A percentile compares a stretch with the other conserved stretches of the same genome.
Evolutionary conservation across 2,797 vertebrate genomes (phyloP).

Genomic region (Notoglanidium macrostoma): DNA sequence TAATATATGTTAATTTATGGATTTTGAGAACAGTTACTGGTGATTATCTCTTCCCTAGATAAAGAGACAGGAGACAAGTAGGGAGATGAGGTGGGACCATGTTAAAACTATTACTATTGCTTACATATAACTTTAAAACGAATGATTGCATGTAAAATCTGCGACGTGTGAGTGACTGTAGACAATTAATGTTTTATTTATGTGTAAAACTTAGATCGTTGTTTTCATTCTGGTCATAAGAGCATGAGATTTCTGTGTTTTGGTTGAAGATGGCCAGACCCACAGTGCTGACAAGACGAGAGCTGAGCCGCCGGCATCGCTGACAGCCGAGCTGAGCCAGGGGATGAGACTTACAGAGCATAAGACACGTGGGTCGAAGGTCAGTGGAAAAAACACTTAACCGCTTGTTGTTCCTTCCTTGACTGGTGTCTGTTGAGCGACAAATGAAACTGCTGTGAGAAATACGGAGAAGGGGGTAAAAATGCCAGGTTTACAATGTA

Average conservation of each 20-base stretch:
- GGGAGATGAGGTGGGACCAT: not conserved
- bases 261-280: slow-evolving; percentile 25
- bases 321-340: slow-evolving; percentile 63
- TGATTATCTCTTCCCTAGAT: not conserved
- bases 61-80: not conserved
- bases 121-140: not conserved
- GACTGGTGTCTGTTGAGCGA: slow-evolving; percentile 65
- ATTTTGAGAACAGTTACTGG: not conserved
- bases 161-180: not conserved
- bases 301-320: slow-evolving; percentile 53
- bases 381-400: slow-evolving; percentile 68
- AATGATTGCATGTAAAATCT: not conserved
- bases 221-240: not conserved
- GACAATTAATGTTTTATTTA: not conserved
- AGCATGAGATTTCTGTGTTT: slow-evolving; percentile 27
- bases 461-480: slow-evolving; percentile 60
- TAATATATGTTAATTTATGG: not conserved
- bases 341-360: slow-evolving; percentile 46
- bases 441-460: slow-evolving; percentile 63
- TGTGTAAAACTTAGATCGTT: not conserved
- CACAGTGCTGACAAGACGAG: slow-evolving; percentile 62
- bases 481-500: slow-evolving; percentile 52
- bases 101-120: not conserved
- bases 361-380: slow-evolving; percentile 62
- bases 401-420: slow-evolving; percentile 66